A percentile compares a stretch with the other conserved stretches of the same genome.
Evolutionary conservation across 2,797 vertebrate genomes (phyloP).

Genomic region (Helarctos malayanus): DNA sequence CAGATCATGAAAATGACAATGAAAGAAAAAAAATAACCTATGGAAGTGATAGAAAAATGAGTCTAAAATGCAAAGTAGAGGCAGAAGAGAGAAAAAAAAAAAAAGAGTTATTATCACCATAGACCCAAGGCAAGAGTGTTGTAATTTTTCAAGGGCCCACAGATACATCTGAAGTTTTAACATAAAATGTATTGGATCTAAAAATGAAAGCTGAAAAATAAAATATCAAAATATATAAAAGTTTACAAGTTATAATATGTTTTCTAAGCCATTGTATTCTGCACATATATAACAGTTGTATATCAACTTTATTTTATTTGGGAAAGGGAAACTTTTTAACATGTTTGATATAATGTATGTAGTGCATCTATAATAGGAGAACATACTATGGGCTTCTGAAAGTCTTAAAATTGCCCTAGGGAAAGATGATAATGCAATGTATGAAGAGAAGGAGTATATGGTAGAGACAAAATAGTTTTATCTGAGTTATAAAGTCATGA

Average conservation of each 20-base stretch:
- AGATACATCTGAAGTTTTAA: neutral
- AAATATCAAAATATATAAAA: constrained; percentile 18
- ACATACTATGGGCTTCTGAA: neutral
- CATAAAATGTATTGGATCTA: neutral
- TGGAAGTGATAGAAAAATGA: neutral
- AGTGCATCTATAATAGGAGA: neutral
- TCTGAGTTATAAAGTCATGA: neutral
- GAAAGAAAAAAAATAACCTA: neutral
- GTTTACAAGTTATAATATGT: neutral
- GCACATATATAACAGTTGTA: neutral
- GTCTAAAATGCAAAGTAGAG: neutral
- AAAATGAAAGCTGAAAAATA: constrained; percentile 2
- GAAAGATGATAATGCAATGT: neutral
- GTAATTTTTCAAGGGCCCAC: neutral
- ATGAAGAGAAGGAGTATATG: neutral
- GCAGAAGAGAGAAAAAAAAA: neutral
- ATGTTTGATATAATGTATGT: neutral
- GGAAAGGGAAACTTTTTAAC: neutral
- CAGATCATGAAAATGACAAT: neutral
- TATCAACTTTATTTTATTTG: constrained; percentile 13
- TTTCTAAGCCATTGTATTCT: neutral
- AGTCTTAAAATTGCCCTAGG: neutral
- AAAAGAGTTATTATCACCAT: neutral
- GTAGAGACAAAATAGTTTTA: neutral
- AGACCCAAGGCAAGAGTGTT: neutral